Percentiles rank a stretch among this genome's conserved stretches.
Evolutionary conservation across 2,797 vertebrate genomes (phyloP).

Genomic region (Nannoperca obscura): DNA sequence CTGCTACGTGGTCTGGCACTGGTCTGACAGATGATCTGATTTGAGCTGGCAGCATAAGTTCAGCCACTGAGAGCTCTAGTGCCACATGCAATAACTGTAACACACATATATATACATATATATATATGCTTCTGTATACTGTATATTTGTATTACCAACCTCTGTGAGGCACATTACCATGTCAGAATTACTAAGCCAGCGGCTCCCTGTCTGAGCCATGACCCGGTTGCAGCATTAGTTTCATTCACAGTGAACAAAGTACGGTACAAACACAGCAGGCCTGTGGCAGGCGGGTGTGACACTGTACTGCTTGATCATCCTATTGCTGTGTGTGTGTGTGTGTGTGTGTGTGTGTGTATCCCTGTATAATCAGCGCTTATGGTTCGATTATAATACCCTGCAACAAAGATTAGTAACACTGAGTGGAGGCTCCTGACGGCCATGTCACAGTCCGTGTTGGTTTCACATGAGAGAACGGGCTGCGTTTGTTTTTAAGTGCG

Average conservation of each 20-base stretch:
- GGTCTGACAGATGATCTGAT: constrained; percentile 29
- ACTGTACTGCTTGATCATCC: constrained; percentile 55
- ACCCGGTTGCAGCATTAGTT: constrained; percentile 50
- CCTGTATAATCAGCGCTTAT: constrained; percentile 54
- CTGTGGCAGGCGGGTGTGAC: constrained; percentile 14
- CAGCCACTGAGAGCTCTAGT: constrained; percentile 38
- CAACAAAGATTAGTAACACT: constrained; percentile 67
- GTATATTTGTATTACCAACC: constrained; percentile 49
- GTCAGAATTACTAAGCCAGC: constrained; percentile 46
- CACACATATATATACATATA: constrained; percentile 40
- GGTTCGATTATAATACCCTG: constrained; percentile 69
- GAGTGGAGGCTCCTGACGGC: constrained; percentile 43
- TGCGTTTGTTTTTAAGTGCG: constrained; percentile 17
- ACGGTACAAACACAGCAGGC: constrained; percentile 37
- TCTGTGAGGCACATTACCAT: constrained; percentile 67
- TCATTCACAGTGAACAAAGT: constrained; percentile 72
- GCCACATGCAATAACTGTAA: constrained; percentile 48
- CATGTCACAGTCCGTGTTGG: constrained; percentile 44
- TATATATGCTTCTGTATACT: constrained; percentile 51
- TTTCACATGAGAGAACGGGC: constrained; percentile 37
- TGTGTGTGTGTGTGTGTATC: constrained; percentile 45
- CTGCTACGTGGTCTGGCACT: constrained; percentile 32
- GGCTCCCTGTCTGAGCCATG: constrained; percentile 51
- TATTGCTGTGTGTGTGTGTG: constrained; percentile 52
- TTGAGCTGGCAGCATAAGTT: constrained; percentile 51